Base-by-base conservation (phyloP, 2,797 vertebrate species). In the Micromesistius poutassou region DNA sequence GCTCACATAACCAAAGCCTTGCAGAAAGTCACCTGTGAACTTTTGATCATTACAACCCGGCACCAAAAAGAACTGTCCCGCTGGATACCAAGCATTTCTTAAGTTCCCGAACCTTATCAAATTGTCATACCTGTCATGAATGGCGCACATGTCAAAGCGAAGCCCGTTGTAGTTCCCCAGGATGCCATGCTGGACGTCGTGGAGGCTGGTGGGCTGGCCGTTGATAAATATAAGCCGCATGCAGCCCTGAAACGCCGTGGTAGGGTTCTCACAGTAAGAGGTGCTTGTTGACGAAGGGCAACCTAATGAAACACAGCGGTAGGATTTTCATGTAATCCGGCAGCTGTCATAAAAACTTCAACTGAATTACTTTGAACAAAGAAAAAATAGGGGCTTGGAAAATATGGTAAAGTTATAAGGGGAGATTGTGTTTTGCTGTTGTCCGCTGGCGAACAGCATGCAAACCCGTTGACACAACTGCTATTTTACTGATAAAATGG, bases 141-240 rank as follows among this genome's bases (percentile, higher is more conserved):
- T 98, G 84, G 92, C 95, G 93, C 98, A 99, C 74, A 96, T 94
- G 95, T 99, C 97, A 85, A 98, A 97, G 88, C 94, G 95, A 77
- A 99, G 93, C 90, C 97, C 93, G 81, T 96, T 96, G 91, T 96
- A 97, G 91, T 94, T 96, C 93, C 98, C 98, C 93, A 97, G 93
- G 85, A 94, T 85, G 46, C 97, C 96, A 92, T 96, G 96, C 92
- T 97, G 96, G 78, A 98, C 95, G 42, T 93, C 94, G 89, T 94
- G 94, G 86, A 99, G 95, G 89, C 97, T 95, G 87, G 96, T 91
- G 55, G 94, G 95, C 89, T 97, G 97, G 92, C 95, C 94, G 95
- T 98, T 96, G 93, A 99, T 95, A 91, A 94, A 93, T 80, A 99
- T 94, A 91, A 98, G 96, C 76, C 95, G 95, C 95, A 98, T 95